Evolutionary conservation across 2,797 vertebrate species (phyloP), one percentile per base, ranked within the genome.

Genomic region (Cryptoblepharus egeriae): DNA sequence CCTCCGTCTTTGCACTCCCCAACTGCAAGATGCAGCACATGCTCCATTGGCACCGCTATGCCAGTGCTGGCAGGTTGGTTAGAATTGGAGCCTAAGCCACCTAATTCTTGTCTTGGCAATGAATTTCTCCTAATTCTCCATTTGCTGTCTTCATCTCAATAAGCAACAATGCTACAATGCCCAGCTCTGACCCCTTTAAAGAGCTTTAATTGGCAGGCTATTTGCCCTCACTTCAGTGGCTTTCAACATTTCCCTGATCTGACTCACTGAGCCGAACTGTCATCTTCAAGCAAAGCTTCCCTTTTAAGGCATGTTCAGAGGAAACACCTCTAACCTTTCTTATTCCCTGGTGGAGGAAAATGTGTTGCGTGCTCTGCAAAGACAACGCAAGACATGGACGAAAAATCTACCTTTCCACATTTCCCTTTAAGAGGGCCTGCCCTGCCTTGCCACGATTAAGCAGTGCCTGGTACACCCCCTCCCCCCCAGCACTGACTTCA

Each of bases 391-490:
- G 42, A 80, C 30, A 18, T 4, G 7, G 13, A 4, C 30, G 12
- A 42, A 30, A 32, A 49, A 60, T 13, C 49, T 73, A 45, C 11
- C 57, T 70, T 60, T 35, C 67, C 49, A 58, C 52, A 69, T 79
- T 70, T 28, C 39, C 72, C n/a, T 79, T 70, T 15, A 39, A 63
- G 26, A 55, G 57, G n/a, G 63, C 26, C 57, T 73, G 70, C 49
- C 49, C 49, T 52, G 32, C 70, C 37, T 30, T 79, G 61, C 61
- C 67, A 73, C 58, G 76, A 71, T 49, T 63, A 58, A 49, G 32
- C 63, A 60, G 61, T 60, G 77, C 71, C 76, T 84, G 70, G 77
- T 61, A 84, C 82, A n/a, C 71, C 73, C 71, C 32, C 60, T 11
- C 15, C n/a, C n/a, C 39, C 24, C 30, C 35, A 42, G 28, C 42